Conservation (phyloP, 1,140 invertebrate genomes). For the Dufourea novaeangliae region DNA sequence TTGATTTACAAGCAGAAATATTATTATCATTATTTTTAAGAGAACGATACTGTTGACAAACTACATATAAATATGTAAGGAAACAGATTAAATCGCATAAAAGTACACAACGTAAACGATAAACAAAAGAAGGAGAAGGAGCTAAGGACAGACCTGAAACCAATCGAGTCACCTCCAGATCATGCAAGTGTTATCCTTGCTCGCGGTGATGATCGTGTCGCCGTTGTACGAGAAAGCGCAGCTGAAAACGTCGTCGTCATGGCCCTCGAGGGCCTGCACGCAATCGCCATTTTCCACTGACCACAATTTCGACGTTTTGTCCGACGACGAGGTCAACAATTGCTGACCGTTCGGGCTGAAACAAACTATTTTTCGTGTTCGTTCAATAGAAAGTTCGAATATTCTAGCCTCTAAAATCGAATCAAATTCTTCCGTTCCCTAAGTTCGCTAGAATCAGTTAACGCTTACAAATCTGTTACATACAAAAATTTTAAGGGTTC, state of each 20-base stretch:
- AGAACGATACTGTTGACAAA: not conserved
- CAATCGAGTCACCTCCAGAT: constrained; percentile 89
- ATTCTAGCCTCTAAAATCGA: too few species aligned
- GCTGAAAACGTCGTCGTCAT: constrained; percentile 90
- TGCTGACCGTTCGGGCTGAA: constrained; percentile 89
- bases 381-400: too few species aligned
- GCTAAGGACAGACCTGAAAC: constrained; percentile 79
- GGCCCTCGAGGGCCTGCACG: constrained; percentile 86
- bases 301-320: constrained; percentile 89
- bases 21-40: not conserved
- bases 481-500: too few species aligned
- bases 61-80: not conserved
- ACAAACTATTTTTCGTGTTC: too few species aligned
- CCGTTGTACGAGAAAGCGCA: constrained; percentile 90
- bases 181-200: constrained; percentile 87
- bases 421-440: too few species aligned
- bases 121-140: constrained; percentile 66
- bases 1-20: too few species aligned
- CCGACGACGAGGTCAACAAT: constrained; percentile 88
- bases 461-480: too few species aligned
- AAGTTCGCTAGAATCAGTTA: too few species aligned
- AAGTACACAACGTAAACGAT: constrained; percentile 68
- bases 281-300: constrained; percentile 86
- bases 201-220: constrained; percentile 89
- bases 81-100: constrained; percentile 52